Conservation (phyloP, 1,140 invertebrate species). For the Samia ricini region DNA sequence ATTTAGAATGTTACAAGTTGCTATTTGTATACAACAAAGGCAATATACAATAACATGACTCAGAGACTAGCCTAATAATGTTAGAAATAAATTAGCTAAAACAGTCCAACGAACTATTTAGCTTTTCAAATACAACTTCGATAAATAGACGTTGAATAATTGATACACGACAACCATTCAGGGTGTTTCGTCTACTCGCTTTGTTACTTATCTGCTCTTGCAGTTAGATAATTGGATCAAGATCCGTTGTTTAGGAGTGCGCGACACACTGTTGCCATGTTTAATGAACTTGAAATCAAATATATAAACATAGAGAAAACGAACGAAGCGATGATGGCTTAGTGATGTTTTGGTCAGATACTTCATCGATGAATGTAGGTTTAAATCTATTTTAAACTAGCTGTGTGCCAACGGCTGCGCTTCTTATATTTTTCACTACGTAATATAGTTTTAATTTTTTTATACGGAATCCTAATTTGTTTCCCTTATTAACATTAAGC, state of each 20-base stretch:
- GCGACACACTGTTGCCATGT: constrained; percentile 22
- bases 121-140: constrained; percentile 7
- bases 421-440: too few relatives aligned
- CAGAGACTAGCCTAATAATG: not conserved
- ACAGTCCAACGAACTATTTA: not conserved
- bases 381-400: too few relatives aligned
- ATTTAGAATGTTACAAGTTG: too few relatives aligned
- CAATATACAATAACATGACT: not conserved
- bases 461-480: too few relatives aligned
- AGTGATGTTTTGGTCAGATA: too few relatives aligned
- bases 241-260: constrained; percentile 40
- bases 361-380: too few relatives aligned
- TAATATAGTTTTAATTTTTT: too few relatives aligned
- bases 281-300: not conserved
- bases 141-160: constrained; percentile 41
- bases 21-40: not conserved
- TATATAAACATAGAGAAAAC: too few relatives aligned
- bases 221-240: constrained; percentile 55
- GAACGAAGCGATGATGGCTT: too few relatives aligned
- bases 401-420: too few relatives aligned
- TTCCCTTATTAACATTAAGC: too few relatives aligned
- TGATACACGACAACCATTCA: constrained; percentile 31
- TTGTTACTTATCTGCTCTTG: constrained; percentile 51
- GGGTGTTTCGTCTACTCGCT: constrained; percentile 29
- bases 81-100: not conserved